Percentiles rank a stretch among this genome's conserved stretches.
phyloP scores from a whole-genome alignment of 2,797 vertebrate species.

The Pipistrellus pygmaeus region DNA sequence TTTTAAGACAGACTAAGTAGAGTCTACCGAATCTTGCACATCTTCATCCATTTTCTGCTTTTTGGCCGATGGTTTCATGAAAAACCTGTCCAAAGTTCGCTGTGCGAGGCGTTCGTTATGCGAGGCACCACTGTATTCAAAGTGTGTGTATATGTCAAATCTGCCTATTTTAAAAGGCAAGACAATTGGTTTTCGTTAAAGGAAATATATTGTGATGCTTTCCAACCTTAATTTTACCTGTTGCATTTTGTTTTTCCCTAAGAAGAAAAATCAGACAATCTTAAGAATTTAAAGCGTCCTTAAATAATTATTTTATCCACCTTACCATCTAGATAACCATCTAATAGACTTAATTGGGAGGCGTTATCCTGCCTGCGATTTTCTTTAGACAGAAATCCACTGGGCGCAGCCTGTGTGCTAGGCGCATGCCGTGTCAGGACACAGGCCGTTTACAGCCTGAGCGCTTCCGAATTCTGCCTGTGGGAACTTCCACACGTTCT shows the following conservation, averaged over 20 bases:
- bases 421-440: not conserved
- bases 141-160: not conserved
- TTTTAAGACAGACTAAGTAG: too few species aligned
- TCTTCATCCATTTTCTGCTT: too few species aligned
- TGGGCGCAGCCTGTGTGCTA: not conserved
- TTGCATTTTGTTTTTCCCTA: not conserved
- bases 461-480: not conserved
- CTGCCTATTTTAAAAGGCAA: constrained; percentile 6
- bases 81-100: too few species aligned
- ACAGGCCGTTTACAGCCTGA: not conserved
- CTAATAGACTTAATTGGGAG: too few species aligned
- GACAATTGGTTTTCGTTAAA: not conserved
- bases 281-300: constrained; percentile 12
- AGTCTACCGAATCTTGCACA: too few species aligned
- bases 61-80: too few species aligned
- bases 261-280: not conserved
- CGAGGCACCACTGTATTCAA: too few species aligned
- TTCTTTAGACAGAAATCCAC: not conserved
- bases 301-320: not conserved
- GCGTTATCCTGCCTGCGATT: not conserved
- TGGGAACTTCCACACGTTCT: not conserved
- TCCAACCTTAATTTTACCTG: not conserved
- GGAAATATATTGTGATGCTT: not conserved
- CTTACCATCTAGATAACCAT: not conserved
- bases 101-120: too few species aligned